phyloP scores from a whole-genome alignment of 2,797 vertebrate genomes.

The Austrolebias charrua region DNA sequence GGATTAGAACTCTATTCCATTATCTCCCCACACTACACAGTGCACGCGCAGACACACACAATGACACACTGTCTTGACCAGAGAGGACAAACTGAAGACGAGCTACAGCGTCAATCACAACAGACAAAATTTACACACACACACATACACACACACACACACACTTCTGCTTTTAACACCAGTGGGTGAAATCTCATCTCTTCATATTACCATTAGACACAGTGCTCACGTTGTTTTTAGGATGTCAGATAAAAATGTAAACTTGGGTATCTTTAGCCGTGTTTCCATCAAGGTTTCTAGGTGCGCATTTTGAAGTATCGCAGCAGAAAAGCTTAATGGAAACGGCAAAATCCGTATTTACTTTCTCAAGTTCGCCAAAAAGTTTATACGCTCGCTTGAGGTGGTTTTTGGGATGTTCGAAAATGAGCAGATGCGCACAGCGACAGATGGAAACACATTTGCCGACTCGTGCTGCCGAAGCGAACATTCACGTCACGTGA shows the following conservation, averaged over 20 bases:
- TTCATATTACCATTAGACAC: conserved; percentile 10
- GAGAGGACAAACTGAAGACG: conserved; percentile 51
- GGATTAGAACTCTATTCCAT: conserved; percentile 85
- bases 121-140: conserved; percentile 59
- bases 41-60: conserved; percentile 28
- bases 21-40: conserved; percentile 77
- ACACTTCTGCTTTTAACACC: conserved; percentile 21
- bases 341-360: too few relatives aligned
- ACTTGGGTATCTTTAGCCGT: not conserved
- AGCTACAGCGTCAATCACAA: conserved; percentile 62
- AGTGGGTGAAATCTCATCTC: not conserved
- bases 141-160: conserved; percentile 53
- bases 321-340: too few relatives aligned
- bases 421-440: too few relatives aligned
- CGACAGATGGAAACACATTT: too few relatives aligned
- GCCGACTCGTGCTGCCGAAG: too few relatives aligned
- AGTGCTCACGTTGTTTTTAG: not conserved
- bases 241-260: conserved; percentile 1
- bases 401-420: too few relatives aligned
- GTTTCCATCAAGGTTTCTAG: too few relatives aligned
- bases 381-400: too few relatives aligned
- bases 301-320: too few relatives aligned
- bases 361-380: too few relatives aligned
- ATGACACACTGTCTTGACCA: conserved; percentile 48
- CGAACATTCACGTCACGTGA: too few relatives aligned